Evolutionary conservation across 2,797 vertebrate species (phyloP), one percentile per base, ranked within the genome.

Genomic region (Falco cherrug): DNA sequence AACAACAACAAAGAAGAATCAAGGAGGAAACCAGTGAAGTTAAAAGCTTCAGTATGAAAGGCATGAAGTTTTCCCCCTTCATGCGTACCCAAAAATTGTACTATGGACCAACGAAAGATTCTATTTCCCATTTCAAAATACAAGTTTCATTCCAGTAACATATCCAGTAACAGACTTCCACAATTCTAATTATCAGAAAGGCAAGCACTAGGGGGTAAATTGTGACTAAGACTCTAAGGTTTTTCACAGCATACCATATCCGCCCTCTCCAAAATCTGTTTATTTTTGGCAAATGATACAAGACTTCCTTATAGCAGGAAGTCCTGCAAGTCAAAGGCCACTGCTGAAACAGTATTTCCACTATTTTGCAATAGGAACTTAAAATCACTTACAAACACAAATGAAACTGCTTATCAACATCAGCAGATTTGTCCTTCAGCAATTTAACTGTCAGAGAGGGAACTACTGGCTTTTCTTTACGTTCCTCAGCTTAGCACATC

Each of bases 321-420:
- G 74, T 90, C 77, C 67, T 91, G 88, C 80, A 91, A 93, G 79
- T 47, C 90, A 95, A 81, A 88, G 88, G 57, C 80, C 90, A 86
- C n/a, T 90, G 88, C 90, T 93, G 90, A 96, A 94, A 93, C 93
- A 90, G 81, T 87, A 70, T 93, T 92, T 97, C 84, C 95, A 95
- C 51, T 89, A 50, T 96, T 96, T 83, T 90, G 84, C 84, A 96
- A 96, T 0, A 83, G 64, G 43, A 68, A 94, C 90, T 67, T 79
- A 65, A 95, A 96, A 82, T 94, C 64, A 69, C 70, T 69, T 47
- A 76, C 25, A 45, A 91, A 92, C 43, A 33, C 5, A 47, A 92
- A 50, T 4, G 0, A 81, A 96, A 84, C 53, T 75, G 41, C 41
- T 88, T 33, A 83, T 78, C 57, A 77, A 53, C 77, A 84, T 24